These are phyloP conservation scores for Pelecanus crispus DNA, from an alignment of 2,113 vertebrate species.

Conservation along the genomic window DNA sequence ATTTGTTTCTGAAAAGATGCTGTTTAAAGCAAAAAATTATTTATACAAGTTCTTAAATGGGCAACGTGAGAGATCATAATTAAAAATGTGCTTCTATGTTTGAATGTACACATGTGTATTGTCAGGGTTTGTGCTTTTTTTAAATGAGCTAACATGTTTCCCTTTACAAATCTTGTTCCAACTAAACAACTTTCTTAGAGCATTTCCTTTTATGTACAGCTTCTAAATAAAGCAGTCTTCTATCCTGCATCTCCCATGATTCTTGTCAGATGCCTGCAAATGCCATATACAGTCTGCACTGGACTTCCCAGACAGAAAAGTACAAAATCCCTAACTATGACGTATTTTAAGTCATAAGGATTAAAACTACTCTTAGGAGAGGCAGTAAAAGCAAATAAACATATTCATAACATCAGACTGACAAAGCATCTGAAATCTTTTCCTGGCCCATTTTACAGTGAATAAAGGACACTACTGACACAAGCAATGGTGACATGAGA, in stretches of 20 bases:
- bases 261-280: constrained; percentile 31
- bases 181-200: neutral
- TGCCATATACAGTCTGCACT: neutral
- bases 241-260: neutral
- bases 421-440: neutral
- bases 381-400: neutral
- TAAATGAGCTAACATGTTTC: neutral
- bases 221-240: constrained; percentile 39
- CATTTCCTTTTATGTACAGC: constrained; percentile 1
- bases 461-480: neutral
- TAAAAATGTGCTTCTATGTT: neutral
- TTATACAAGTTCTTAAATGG: neutral
- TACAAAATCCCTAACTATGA: neutral
- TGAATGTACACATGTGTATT: rapidly evolving
- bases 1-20: neutral
- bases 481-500: neutral
- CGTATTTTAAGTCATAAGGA: neutral
- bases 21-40: neutral
- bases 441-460: neutral
- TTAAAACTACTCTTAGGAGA: neutral
- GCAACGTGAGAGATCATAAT: neutral
- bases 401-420: neutral
- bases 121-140: neutral
- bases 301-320: neutral
- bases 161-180: neutral